A percentile compares a stretch with the other conserved stretches of the same genome.
Evolutionary conservation across 1,140 invertebrate genomes (phyloP).

Genomic region (Cepaea nemoralis): DNA sequence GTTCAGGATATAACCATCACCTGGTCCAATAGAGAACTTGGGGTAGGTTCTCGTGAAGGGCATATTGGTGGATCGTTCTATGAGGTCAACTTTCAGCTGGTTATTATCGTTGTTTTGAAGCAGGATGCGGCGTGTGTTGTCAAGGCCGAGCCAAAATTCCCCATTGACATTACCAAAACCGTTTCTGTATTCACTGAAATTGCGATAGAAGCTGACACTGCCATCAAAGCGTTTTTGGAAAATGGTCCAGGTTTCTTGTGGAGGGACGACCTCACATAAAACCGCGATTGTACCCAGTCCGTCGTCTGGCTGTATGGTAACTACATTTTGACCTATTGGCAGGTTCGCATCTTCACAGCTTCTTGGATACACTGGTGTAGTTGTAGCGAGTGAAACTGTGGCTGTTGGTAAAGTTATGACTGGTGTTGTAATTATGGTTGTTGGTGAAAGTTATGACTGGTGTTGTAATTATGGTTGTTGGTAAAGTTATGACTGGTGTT

Average conservation of each 20-base stretch:
- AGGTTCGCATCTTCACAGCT: no score
- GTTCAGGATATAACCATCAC: not conserved
- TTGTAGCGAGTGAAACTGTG: no score
- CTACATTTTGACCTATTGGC: not conserved
- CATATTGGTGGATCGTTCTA: not conserved
- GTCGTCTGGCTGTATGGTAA: not conserved
- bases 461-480: no score
- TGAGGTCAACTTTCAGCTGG: conserved; percentile 3
- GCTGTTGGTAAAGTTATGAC: no score
- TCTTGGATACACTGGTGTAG: no score
- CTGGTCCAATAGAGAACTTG: not conserved
- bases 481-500: no score
- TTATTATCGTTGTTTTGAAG: not conserved
- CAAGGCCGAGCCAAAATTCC: conserved; percentile 58
- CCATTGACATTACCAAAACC: conserved; percentile 40
- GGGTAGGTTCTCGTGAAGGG: not conserved
- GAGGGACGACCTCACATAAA: not conserved
- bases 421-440: no score
- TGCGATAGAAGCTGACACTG: conserved; percentile 34
- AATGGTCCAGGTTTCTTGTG: conserved; percentile 66
- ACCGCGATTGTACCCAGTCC: not conserved
- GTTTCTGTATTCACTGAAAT: conserved; percentile 30
- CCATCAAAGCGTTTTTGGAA: conserved; percentile 76
- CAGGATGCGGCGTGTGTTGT: conserved; percentile 3
- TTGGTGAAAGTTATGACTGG: no score